Base-by-base conservation (phyloP, 2,797 vertebrate species). In the Hozukius guyotensis region DNA sequence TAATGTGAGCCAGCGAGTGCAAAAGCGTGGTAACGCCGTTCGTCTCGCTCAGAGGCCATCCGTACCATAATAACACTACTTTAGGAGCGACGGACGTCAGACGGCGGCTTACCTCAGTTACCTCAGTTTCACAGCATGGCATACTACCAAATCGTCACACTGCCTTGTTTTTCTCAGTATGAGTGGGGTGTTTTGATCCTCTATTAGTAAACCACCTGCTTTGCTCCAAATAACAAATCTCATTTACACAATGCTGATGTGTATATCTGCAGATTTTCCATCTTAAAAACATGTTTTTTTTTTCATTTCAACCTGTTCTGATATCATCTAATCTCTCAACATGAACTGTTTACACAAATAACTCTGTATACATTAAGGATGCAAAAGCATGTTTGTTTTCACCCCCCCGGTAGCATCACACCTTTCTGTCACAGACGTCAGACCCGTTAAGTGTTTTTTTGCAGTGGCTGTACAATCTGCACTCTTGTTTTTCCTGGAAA, bases 401-500 rank as follows among this genome's bases (percentile, higher is more conserved):
- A 68, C 14, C 18, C 65, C 67, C 60, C 66, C 63, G 16, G 67
- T 59, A 67, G 75, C 83, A 60, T 86, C 81, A 59, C 81, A 84
- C 69, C 59, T 87, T 88, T 76, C 8, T 2, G 63, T 77, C 73
- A 81, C 83, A 73, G 88, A 91, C 75, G 79, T 91, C 89, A 87
- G 75, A 81, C 67, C 68, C 88, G 85, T 92, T 85, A 63, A 53
- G 67, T 83, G 87, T 83, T 75, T 84, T 53, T 78, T 68, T 68
- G 69, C 83, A 83, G 80, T 79, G 81, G 76, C 76, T 81, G 82
- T 76, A 64, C 77, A 73, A 75, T 67, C 82, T 88, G 75, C 82
- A 18, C 53, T 25, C 65, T 71, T 71, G 75, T 70, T 83, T 77
- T 94, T 94, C 92, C 72, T 93, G 89, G 93, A 94, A 94, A 84